Base-by-base conservation (phyloP, 2,797 vertebrate species). In the Tauraco hartlaubi region DNA sequence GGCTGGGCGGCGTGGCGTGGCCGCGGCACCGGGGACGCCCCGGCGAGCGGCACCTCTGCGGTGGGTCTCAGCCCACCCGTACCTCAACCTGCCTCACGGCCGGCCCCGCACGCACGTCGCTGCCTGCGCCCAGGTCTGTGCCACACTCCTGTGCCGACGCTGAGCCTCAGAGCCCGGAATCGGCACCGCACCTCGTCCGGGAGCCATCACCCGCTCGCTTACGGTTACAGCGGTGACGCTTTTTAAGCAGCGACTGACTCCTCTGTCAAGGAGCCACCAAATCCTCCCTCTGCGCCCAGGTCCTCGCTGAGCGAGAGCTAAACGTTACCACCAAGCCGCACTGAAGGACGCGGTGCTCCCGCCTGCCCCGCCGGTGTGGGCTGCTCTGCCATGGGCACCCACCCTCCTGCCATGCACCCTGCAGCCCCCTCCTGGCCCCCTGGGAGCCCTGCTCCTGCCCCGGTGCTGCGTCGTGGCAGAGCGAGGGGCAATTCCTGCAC, bases 321-420 rank as follows among this genome's bases (percentile, higher is more conserved):
- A 51, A 39, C 0, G 2, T 35, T 49, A 51, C 55, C 5, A 3
- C 37, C 43, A 10, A 55, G 29, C 29, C 43, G 13, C 35, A 31
- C 6, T 0, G 0, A 69, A 74, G 48, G 73, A 59, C 0, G 0
- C 2, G 6, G 43, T 0, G 2, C 22, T 67, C 51, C 58, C 4
- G 0, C 35, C 46, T 59, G 73, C 33, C 59, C 46, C 7, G 1
- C 10, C 12, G 29, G 49, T 1, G 9, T 5, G 4, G 51, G 48
- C 43, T 54, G 78, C 71, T 78, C 67, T 0, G 5, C 62, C 39
- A 6, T 2, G 7, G 62, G 35, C 56, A 37, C 9, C 9, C 33
- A 28, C 26, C 11, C 25, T 66, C 22, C 39, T 22, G 8, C 48
- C 12, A 5, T 33, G 18, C 17, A 3, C 29, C 13, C 54, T 11